phyloP scores from a whole-genome alignment of 2,888 invertebrate species.

The Noctua janthina region DNA sequence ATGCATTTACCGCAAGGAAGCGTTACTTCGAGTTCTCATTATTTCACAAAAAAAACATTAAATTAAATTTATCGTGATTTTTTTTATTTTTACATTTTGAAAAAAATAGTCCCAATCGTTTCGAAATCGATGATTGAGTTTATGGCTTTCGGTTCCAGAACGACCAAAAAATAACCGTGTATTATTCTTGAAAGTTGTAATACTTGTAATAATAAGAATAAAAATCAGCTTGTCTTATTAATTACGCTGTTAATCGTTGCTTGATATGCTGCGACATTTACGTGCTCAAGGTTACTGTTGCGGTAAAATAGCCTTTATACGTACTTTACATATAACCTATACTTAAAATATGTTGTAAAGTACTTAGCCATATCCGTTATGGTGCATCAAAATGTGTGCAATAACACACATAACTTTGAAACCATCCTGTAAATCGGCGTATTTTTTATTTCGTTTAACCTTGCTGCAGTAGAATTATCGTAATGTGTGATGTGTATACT shows the following conservation, averaged over 20 bases:
- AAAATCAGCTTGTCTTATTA: conserved; percentile 52
- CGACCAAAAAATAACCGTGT: too few relatives aligned
- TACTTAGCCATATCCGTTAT: conserved; percentile 58
- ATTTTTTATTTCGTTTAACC: conserved; percentile 22
- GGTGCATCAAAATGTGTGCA: conserved; percentile 53
- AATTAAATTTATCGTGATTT: too few relatives aligned
- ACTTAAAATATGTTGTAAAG: conserved; percentile 62
- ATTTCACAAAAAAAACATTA: too few relatives aligned
- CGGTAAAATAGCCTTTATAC: conserved; percentile 55
- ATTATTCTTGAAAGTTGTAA: conserved; percentile 38
- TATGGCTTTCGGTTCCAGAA: too few relatives aligned
- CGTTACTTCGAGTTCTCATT: too few relatives aligned
- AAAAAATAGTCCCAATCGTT: too few relatives aligned
- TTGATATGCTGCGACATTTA: conserved; percentile 63
- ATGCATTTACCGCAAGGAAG: too few relatives aligned
- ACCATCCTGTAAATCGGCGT: conserved; percentile 30
- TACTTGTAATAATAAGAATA: conserved; percentile 34
- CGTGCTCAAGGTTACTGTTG: conserved; percentile 53
- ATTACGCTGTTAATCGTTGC: conserved; percentile 56
- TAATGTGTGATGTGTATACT: neutral
- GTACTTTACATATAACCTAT: conserved; percentile 42
- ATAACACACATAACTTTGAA: conserved; percentile 45
- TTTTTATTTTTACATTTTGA: too few relatives aligned
- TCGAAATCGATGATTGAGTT: too few relatives aligned
- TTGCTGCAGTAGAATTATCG: conserved; percentile 30